These are phyloP conservation scores for Fukomys damarensis DNA, from an alignment of 2,113 vertebrate species.

Conservation along the genomic window DNA sequence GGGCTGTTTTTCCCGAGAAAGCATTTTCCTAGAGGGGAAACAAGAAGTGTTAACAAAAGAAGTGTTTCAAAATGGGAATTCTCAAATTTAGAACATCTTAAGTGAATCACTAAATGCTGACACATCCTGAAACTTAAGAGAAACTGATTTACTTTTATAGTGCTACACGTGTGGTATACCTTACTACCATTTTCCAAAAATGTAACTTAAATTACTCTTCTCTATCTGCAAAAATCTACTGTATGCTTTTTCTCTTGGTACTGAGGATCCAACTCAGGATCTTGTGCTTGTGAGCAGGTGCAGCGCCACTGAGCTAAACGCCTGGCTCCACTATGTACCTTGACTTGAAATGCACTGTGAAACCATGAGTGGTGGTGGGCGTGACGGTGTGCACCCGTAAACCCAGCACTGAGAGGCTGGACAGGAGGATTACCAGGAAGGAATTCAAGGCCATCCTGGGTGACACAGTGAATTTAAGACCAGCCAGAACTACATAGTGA, in stretches of 20 bases:
- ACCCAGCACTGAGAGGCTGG: not conserved
- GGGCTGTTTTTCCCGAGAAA: constrained; percentile 96
- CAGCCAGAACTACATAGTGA: not conserved
- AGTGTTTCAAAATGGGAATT: constrained; percentile 2
- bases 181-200: not conserved
- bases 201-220: not conserved
- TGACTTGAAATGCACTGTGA: not conserved
- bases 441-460: not conserved
- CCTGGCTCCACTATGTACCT: not conserved
- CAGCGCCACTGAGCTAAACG: too few species aligned
- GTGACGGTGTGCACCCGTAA: not conserved
- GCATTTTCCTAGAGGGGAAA: constrained; percentile 90
- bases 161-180: fast-evolving
- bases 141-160: not conserved
- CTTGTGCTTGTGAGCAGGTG: too few species aligned
- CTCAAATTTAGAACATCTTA: constrained; percentile 15
- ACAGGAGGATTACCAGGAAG: not conserved
- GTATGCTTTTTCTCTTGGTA: too few species aligned
- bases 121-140: not conserved
- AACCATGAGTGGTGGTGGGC: not conserved
- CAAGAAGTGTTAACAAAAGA: constrained; percentile 17
- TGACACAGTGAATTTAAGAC: not conserved
- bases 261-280: too few species aligned
- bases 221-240: not conserved
- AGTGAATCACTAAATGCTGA: not conserved